phyloP scores from a whole-genome alignment of 2,888 invertebrate genomes.

The Athrips mouffetella region DNA sequence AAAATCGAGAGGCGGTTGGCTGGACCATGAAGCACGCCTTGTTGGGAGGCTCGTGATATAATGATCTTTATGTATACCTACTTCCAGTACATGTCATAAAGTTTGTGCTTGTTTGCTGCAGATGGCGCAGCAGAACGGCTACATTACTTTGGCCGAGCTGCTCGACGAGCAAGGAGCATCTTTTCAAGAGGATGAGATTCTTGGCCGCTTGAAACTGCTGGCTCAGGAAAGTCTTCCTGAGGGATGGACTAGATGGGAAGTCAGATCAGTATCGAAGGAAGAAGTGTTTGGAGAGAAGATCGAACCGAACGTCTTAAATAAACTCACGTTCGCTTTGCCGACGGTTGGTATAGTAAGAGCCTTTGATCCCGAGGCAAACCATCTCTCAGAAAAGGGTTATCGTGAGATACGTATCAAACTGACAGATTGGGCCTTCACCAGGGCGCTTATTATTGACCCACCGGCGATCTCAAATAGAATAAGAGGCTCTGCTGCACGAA shows the following conservation, averaged over 20 bases:
- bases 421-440: constrained; percentile 10
- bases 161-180: neutral
- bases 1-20: too few species aligned
- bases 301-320: too few species aligned
- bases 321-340: too few species aligned
- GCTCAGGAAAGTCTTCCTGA: too few species aligned
- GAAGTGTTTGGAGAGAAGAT: too few species aligned
- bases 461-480: constrained; percentile 20
- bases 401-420: neutral
- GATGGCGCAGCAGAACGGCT: too few species aligned
- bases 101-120: too few species aligned
- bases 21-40: too few species aligned
- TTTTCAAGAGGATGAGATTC: neutral
- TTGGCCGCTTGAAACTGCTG: constrained; percentile 4
- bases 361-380: constrained; percentile 19
- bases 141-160: neutral
- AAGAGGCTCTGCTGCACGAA: constrained; percentile 16
- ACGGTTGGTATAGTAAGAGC: constrained; percentile 3
- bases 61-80: neutral
- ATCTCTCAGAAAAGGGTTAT: constrained; percentile 18
- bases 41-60: neutral
- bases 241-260: too few species aligned
- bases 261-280: too few species aligned
- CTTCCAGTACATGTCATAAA: neutral
- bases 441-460: constrained; percentile 20